A percentile compares a stretch with the other conserved stretches of the same genome.
Conservation (phyloP, 1,140 invertebrate species). For the Hycleus phaleratus region DNA sequence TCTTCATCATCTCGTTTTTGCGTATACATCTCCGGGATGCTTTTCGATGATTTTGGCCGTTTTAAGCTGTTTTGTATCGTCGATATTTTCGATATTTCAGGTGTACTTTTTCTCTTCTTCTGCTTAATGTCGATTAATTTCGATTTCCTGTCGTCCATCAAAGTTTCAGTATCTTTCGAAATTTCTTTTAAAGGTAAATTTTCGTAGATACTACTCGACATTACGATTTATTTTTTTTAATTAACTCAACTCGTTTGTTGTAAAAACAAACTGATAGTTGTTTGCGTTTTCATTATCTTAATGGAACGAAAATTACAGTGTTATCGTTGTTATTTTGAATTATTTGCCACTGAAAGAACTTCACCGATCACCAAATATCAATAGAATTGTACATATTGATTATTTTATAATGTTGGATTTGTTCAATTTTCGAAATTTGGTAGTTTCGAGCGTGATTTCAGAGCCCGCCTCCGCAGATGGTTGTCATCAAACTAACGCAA, state of each 20-base stretch:
- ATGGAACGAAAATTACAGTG: slow-evolving; percentile 2
- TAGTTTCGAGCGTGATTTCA: slow-evolving; percentile 6
- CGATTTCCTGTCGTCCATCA: slow-evolving; percentile 19
- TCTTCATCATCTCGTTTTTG: slow-evolving; percentile 18
- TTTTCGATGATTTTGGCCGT: slow-evolving; percentile 23
- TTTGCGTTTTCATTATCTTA: slow-evolving; percentile 11
- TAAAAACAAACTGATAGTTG: slow-evolving; percentile 5
- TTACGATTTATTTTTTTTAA: too few relatives aligned
- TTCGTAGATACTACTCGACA: slow-evolving; percentile 23
- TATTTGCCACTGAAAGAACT: too few relatives aligned
- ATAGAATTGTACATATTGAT: too few relatives aligned
- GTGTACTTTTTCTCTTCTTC: slow-evolving; percentile 28
- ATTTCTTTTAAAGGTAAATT: slow-evolving; percentile 31
- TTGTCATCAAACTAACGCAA: slow-evolving; percentile 9
- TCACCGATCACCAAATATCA: too few relatives aligned
- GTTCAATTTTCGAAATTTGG: neutral
- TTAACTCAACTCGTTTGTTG: too few relatives aligned
- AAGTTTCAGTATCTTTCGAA: slow-evolving; percentile 12
- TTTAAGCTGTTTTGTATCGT: slow-evolving; percentile 13
- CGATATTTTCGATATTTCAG: slow-evolving; percentile 21
- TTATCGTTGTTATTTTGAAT: too few relatives aligned
- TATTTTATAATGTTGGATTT: too few relatives aligned
- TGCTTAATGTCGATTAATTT: slow-evolving; percentile 23
- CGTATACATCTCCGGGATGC: slow-evolving; percentile 27
- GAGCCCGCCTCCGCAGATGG: slow-evolving; percentile 13